Evolutionary conservation across 2,113 vertebrate genomes (phyloP).

Genomic region (Muntiacus reevesi): DNA sequence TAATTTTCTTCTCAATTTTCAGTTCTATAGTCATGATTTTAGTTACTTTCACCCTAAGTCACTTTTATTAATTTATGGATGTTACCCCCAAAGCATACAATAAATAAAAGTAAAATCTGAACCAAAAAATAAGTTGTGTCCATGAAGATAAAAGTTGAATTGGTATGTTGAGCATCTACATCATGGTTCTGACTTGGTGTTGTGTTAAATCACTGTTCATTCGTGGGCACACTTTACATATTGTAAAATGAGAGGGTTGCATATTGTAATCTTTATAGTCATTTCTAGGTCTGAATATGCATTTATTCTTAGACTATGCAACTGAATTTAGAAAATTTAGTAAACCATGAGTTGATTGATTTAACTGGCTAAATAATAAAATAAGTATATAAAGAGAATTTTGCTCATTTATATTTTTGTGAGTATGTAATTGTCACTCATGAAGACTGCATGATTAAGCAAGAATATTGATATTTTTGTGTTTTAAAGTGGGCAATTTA

Average conservation of each 20-base stretch:
- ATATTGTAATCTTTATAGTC: not conserved
- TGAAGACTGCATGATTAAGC: not conserved
- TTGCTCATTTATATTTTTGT: not conserved
- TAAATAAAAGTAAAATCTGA: not conserved
- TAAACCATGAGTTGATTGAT: not conserved
- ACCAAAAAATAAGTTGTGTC: not conserved
- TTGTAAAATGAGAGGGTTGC: not conserved
- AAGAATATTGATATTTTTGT: not conserved
- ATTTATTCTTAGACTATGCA: not conserved
- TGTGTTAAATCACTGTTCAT: not conserved
- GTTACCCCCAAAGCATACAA: not conserved
- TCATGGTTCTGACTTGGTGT: no score
- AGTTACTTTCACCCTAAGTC: not conserved
- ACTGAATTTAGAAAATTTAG: not conserved
- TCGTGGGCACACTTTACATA: fast-evolving
- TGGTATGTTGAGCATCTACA: not conserved
- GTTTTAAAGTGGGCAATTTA: not conserved
- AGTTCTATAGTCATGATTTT: not conserved
- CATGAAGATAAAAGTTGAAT: not conserved
- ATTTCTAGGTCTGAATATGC: not conserved
- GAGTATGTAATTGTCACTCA: not conserved
- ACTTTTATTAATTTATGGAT: not conserved
- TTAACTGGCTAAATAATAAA: not conserved
- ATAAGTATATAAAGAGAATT: not conserved
- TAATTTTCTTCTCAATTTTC: not conserved